Conservation (phyloP, 2,888 invertebrate species). For the Physocephala rufipes region DNA sequence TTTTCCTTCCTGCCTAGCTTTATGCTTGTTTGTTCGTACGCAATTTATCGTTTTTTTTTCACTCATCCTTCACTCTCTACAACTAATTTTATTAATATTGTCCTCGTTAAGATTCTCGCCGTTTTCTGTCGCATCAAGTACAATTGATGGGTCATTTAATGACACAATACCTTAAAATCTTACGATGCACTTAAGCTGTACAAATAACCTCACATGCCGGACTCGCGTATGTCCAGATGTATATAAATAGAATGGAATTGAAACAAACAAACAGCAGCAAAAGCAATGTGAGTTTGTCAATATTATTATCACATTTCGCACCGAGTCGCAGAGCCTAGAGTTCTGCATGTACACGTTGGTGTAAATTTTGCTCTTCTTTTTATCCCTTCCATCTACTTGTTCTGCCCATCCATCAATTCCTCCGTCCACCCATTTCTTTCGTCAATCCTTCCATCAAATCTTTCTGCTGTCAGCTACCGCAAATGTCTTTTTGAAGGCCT, state of each 20-base stretch:
- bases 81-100: background rate
- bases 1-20: background rate
- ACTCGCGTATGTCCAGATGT: background rate
- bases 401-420: no score
- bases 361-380: no score
- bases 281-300: background rate
- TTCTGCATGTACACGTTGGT: no score
- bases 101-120: background rate
- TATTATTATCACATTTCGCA: background rate
- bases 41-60: no score
- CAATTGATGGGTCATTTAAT: slow-evolving; percentile 27
- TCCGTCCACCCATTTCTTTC: slow-evolving; percentile 18
- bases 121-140: background rate
- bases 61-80: no score
- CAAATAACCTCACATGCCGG: background rate
- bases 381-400: background rate
- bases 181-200: slow-evolving; percentile 8
- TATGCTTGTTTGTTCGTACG: background rate
- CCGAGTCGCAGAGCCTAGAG: slow-evolving; percentile 30
- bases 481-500: no score
- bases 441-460: slow-evolving; percentile 29
- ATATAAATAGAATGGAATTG: slow-evolving; percentile 19
- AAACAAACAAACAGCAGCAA: slow-evolving; percentile 7
- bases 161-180: slow-evolving; percentile 30
- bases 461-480: no score